A percentile compares a stretch with the other conserved stretches of the same genome.
Conservation (phyloP, 2,888 invertebrate genomes). For the Thelaira solivaga region DNA sequence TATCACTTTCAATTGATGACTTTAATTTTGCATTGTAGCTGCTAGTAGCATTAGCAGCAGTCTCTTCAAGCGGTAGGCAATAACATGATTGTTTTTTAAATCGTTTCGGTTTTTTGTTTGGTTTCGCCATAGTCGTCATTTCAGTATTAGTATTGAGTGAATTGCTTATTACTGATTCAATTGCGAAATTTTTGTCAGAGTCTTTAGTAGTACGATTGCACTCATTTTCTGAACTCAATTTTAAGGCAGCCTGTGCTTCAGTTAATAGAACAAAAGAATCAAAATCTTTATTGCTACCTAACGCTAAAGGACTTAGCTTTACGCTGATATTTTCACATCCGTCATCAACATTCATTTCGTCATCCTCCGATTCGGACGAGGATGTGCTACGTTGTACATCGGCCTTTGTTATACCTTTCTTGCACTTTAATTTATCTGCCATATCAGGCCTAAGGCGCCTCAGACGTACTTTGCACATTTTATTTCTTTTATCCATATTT, state of each 20-base stretch:
- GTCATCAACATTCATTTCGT: slow-evolving; percentile 42
- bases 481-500: slow-evolving; percentile 57
- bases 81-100: slow-evolving; percentile 33
- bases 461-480: slow-evolving; percentile 57
- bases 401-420: slow-evolving; percentile 29
- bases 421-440: slow-evolving; percentile 46
- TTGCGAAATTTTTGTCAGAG: slow-evolving; percentile 15
- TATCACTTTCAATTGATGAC: slow-evolving; percentile 41
- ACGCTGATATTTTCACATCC: slow-evolving; percentile 50
- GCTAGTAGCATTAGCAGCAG: background rate
- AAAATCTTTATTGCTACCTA: slow-evolving; percentile 62
- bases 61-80: slow-evolving; percentile 17
- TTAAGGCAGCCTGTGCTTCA: slow-evolving; percentile 49
- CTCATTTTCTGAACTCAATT: slow-evolving; percentile 62
- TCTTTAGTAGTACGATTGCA: slow-evolving; percentile 14
- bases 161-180: slow-evolving; percentile 19
- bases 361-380: slow-evolving; percentile 62
- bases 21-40: slow-evolving; percentile 7
- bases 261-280: slow-evolving; percentile 44
- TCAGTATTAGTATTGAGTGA: slow-evolving; percentile 12
- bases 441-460: slow-evolving; percentile 56
- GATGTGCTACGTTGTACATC: slow-evolving; percentile 50
- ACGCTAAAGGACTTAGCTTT: slow-evolving; percentile 58
- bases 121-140: background rate
- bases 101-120: slow-evolving; percentile 39